These are phyloP conservation scores for Allygus modestus DNA, from an alignment of 2,888 invertebrate species.

Conservation along the genomic window DNA sequence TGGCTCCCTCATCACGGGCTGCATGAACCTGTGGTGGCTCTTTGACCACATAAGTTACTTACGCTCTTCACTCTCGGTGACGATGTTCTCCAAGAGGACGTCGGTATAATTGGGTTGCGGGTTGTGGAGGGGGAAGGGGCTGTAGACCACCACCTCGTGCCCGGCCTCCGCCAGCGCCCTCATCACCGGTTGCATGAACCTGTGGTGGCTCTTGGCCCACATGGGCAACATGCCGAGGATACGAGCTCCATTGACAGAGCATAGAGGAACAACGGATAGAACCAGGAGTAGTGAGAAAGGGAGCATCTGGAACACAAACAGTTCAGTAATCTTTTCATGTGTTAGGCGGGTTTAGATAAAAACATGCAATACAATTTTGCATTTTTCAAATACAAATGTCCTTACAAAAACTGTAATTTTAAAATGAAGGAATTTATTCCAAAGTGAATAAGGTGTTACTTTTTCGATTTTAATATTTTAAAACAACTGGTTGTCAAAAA, in stretches of 20 bases:
- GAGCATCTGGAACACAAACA: no score
- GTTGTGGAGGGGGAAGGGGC: slow-evolving; percentile 39
- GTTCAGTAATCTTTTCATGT: no score
- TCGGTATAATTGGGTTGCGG: slow-evolving; percentile 21
- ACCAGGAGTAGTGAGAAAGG: no score
- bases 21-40: slow-evolving; percentile 21
- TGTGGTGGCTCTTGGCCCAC: slow-evolving; percentile 9
- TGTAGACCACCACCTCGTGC: slow-evolving; percentile 42
- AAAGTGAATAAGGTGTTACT: no score
- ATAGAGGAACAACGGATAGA: no score
- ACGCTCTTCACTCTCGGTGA: not conserved
- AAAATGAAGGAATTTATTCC: no score
- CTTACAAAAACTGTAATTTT: no score
- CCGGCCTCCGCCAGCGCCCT: slow-evolving; percentile 36
- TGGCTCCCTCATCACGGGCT: not conserved
- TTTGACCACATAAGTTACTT: not conserved
- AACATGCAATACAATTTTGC: no score
- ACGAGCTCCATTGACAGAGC: slow-evolving; percentile 2
- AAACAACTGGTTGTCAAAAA: no score
- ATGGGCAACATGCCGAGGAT: slow-evolving; percentile 14
- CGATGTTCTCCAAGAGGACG: not conserved
- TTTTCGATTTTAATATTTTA: no score
- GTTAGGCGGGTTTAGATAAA: no score
- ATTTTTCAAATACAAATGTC: no score
- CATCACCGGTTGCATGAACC: not conserved